These are phyloP conservation scores for Zophobas atratus DNA, from an alignment of 1,140 invertebrate species.

Conservation along the genomic window DNA sequence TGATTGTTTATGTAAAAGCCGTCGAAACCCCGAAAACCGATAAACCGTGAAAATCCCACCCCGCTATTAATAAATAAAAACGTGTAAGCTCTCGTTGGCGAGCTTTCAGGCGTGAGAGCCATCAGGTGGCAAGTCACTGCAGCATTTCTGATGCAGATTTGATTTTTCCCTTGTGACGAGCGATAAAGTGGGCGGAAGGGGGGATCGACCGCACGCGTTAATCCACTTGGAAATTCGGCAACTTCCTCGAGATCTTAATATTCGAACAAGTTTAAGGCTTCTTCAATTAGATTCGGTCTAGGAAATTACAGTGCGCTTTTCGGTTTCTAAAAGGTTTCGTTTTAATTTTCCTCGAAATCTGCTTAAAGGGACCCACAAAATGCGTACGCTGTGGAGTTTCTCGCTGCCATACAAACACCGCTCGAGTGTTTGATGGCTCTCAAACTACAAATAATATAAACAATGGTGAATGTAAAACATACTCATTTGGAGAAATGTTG, in stretches of 20 bases:
- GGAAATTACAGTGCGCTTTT: neutral
- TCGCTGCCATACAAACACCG: too few relatives aligned
- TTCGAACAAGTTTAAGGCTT: neutral
- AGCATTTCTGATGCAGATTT: constrained; percentile 17
- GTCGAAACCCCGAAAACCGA: too few relatives aligned
- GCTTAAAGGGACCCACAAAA: too few relatives aligned
- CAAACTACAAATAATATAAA: too few relatives aligned
- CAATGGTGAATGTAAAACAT: too few relatives aligned
- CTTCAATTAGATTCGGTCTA: too few relatives aligned
- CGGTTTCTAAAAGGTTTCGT: neutral
- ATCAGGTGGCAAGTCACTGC: neutral
- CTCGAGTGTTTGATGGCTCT: too few relatives aligned
- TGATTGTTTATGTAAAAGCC: neutral
- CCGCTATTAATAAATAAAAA: neutral
- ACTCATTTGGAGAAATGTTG: too few relatives aligned
- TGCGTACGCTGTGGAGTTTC: too few relatives aligned
- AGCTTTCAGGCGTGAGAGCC: neutral
- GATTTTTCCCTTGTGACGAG: constrained; percentile 11
- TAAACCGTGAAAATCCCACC: neutral
- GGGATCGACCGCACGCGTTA: constrained; percentile 15
- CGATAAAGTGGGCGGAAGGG: neutral
- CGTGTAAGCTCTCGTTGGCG: neutral
- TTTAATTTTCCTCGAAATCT: too few relatives aligned
- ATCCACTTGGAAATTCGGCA: constrained; percentile 38
- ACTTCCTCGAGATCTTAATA: constrained; percentile 36